Base-by-base conservation (phyloP, 2,888 invertebrate species). In the Chrysopilus asiliformis region DNA sequence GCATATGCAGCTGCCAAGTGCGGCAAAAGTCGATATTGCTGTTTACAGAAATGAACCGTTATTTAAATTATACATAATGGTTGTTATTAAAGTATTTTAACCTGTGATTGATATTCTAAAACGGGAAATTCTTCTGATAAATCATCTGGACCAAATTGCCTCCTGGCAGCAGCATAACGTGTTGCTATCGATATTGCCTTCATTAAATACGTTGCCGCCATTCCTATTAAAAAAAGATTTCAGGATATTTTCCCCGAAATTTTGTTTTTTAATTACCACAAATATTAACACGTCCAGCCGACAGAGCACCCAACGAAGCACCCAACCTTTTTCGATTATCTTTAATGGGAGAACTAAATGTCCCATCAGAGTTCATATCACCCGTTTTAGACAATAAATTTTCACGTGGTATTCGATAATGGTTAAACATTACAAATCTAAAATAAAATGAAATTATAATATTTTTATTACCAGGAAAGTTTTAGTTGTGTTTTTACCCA, bases 61-160 rank as follows among this genome's bases (percentile, higher is more conserved):
- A 8, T 4, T 9, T 5, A 32, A 14, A 12, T 32, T n/a, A 13
- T 20, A 16, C 2, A 17, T 34, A 26, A 7, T 33, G 6, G 15
- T 22, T 2, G n/a, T 32, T 19, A 20, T 28, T 13, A 1, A 7
- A 27, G 7, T 12, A 12, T 16, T 13, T 24, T n/a, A 57, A 79
- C 80, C 65, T 87, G 89, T 26, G 85, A 74, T 57, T 90, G 94
- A 58, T 95, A 95, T 56, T 94, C 91, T 46, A 95, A 60, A 2
- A 95, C 81, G 0, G 93, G 79, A 43, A 76, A 70, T 58, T 95
- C 94, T 6, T 64, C 55, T 3, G 66, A 57, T 3, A 47, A 48
- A 9, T 70, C 67, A 4, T 75, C 71, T 0, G 85, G 79, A 0
- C 89, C 91, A 57, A 94, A 95, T 66, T 95, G 95, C 48, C 72